These are phyloP conservation scores for Piezodorus guildinii DNA, from an alignment of 1,140 invertebrate genomes.

Conservation along the genomic window DNA sequence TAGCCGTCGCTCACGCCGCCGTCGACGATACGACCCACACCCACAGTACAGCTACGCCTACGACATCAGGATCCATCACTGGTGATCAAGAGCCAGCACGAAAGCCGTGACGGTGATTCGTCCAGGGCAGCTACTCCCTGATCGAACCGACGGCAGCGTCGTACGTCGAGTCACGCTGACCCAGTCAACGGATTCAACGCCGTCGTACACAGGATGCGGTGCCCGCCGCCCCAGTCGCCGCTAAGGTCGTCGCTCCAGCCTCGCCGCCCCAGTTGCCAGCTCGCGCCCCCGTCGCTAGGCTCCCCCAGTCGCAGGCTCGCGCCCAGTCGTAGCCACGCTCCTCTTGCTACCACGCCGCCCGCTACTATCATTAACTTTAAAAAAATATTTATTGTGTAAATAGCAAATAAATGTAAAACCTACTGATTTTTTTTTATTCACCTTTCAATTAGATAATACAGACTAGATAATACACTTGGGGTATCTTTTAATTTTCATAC, in stretches of 20 bases:
- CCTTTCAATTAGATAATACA: too few species aligned
- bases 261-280: neutral
- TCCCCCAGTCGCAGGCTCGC: neutral
- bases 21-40: conserved; percentile 37
- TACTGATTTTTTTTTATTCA: too few species aligned
- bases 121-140: too few species aligned
- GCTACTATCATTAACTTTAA: too few species aligned
- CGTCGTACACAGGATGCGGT: neutral
- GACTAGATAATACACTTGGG: too few species aligned
- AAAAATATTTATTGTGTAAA: too few species aligned
- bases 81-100: conserved; percentile 12
- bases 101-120: conserved; percentile 5
- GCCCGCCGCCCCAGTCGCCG: neutral
- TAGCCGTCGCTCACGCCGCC: conserved; percentile 8
- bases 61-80: conserved; percentile 25
- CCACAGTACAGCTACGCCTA: conserved; percentile 32
- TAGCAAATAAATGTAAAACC: too few species aligned
- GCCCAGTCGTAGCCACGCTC: too few species aligned
- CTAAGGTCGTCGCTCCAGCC: neutral
- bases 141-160: too few species aligned
- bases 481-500: too few species aligned
- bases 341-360: too few species aligned
- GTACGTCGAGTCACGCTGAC: neutral
- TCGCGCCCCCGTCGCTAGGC: too few species aligned
- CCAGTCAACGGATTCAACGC: conserved; percentile 6